Conservation (phyloP, 2,113 vertebrate species). For the Spilogale gracilis region DNA sequence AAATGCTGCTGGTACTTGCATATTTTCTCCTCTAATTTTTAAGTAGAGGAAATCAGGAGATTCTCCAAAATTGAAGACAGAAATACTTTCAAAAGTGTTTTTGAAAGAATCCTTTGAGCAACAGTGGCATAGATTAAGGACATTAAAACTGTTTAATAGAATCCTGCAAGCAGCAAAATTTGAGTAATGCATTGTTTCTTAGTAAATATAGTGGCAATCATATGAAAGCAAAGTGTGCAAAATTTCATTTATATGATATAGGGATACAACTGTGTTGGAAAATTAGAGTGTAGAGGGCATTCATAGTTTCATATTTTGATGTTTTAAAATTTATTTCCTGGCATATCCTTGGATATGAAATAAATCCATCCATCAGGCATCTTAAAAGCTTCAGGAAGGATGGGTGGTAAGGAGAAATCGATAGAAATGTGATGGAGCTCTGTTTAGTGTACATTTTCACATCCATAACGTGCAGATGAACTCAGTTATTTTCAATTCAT, state of each 20-base stretch:
- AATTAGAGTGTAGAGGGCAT: background rate
- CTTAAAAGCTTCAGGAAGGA: constrained; percentile 14
- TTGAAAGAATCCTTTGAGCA: constrained; percentile 29
- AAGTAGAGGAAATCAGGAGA: background rate
- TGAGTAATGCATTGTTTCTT: background rate
- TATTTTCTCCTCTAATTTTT: background rate
- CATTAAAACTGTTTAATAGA: background rate
- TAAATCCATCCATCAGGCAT: background rate
- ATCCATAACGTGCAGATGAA: background rate
- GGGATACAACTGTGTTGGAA: background rate
- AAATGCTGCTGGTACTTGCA: background rate
- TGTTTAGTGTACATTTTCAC: background rate
- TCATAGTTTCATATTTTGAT: background rate
- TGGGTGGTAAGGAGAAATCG: background rate
- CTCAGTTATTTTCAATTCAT: background rate
- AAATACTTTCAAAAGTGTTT: background rate
- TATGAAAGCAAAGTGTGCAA: background rate
- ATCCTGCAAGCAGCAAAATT: background rate
- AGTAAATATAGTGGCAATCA: background rate
- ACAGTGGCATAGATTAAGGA: background rate
- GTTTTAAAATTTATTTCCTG: constrained; percentile 9
- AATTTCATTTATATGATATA: background rate
- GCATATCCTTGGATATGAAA: background rate
- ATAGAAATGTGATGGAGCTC: background rate
- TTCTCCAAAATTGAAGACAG: constrained; percentile 10